Percentiles rank a stretch among this genome's conserved stretches.
These are phyloP conservation scores for Venturia canescens DNA, from an alignment of 1,140 invertebrate genomes.

Conservation along the genomic window DNA sequence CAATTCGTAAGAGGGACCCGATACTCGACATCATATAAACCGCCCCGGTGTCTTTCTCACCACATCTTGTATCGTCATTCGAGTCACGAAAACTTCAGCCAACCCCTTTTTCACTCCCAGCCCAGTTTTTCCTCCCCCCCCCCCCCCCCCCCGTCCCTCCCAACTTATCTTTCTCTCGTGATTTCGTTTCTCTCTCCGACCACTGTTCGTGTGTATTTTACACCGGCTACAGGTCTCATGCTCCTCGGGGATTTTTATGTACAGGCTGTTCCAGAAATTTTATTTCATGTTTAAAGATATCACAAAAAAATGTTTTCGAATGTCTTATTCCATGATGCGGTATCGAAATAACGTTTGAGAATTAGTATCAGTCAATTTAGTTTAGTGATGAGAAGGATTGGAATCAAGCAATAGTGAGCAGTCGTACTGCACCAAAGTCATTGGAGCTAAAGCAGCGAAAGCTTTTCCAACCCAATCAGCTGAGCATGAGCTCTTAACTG, in stretches of 20 bases:
- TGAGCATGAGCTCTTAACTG: too few relatives aligned
- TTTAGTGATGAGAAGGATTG: too few relatives aligned
- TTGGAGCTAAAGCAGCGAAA: too few relatives aligned
- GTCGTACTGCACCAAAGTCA: too few relatives aligned
- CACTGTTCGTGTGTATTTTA: neutral
- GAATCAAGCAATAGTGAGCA: too few relatives aligned
- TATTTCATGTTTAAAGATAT: too few relatives aligned
- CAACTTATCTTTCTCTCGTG: neutral
- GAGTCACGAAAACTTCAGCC: slow-evolving; percentile 29
- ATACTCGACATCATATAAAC: slow-evolving; percentile 16
- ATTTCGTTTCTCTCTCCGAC: slow-evolving; percentile 8
- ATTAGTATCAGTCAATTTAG: too few relatives aligned
- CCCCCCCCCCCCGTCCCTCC: neutral
- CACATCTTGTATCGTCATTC: slow-evolving; percentile 34
- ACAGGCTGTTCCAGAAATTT: too few relatives aligned
- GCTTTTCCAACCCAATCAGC: too few relatives aligned
- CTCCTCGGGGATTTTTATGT: neutral
- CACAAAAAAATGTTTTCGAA: too few relatives aligned
- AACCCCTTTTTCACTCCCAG: slow-evolving; percentile 35
- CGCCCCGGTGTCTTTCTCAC: neutral
- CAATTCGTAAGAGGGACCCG: slow-evolving; percentile 43
- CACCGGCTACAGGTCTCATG: slow-evolving; percentile 16
- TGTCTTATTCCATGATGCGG: too few relatives aligned
- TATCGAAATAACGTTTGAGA: too few relatives aligned
- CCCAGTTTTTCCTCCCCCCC: neutral